Conservation (phyloP, 2,113 vertebrate species). For the Camelus dromedarius region DNA sequence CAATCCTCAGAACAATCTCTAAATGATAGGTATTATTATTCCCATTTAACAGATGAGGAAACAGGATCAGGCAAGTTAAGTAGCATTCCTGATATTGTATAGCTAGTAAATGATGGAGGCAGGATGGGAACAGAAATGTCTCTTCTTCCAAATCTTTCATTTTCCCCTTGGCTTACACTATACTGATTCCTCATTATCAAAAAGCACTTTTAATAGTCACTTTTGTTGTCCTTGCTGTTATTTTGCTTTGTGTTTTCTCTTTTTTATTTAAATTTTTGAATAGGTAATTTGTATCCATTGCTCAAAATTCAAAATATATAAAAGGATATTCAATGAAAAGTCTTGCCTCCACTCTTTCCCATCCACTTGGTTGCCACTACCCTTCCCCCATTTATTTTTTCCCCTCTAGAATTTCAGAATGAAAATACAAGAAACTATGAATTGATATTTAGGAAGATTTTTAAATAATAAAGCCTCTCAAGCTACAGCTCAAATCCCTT, state of each 20-base stretch:
- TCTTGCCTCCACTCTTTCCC: neutral
- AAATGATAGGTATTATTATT: neutral
- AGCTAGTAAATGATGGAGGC: neutral
- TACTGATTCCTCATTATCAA: neutral
- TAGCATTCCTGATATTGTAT: neutral
- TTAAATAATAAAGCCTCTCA: slow-evolving; percentile 23
- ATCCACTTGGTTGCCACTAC: neutral
- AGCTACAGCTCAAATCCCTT: slow-evolving; percentile 22
- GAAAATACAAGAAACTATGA: slow-evolving; percentile 47
- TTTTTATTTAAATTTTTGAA: slow-evolving; percentile 57
- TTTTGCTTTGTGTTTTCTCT: neutral
- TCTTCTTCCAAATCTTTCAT: slow-evolving; percentile 5
- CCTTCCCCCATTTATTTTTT: neutral
- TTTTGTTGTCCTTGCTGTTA: slow-evolving; percentile 24
- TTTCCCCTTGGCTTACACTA: neutral
- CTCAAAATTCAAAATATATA: slow-evolving; percentile 40
- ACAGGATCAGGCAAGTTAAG: neutral
- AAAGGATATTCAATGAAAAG: neutral
- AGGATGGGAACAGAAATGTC: neutral
- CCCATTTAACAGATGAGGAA: neutral
- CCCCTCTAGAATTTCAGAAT: slow-evolving; percentile 30
- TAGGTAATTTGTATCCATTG: neutral
- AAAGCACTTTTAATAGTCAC: neutral
- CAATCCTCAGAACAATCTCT: neutral
- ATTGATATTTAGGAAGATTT: neutral